These are phyloP conservation scores for Pterophyllum scalare DNA, from an alignment of 2,113 vertebrate species.

Conservation along the genomic window DNA sequence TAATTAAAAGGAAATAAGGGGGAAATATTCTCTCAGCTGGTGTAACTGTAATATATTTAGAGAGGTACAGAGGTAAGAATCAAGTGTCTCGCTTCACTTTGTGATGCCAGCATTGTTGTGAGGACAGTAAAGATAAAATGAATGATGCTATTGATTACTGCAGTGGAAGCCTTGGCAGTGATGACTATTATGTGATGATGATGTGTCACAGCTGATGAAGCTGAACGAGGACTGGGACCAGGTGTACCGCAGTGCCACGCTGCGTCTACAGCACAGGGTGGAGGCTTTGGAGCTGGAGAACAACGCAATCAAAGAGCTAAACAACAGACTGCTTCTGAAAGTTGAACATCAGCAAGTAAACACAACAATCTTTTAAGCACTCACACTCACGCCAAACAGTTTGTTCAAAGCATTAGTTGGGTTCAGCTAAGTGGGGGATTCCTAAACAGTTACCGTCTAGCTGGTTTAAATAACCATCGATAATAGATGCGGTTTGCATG, in stretches of 20 bases:
- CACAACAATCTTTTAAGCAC: background rate
- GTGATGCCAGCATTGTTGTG: background rate
- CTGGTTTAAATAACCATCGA: background rate
- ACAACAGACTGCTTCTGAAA: slow-evolving; percentile 79
- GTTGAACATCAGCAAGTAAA: slow-evolving; percentile 84
- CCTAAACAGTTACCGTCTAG: background rate
- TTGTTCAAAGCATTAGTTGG: background rate
- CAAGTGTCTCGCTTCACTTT: background rate
- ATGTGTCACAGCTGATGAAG: slow-evolving; percentile 83
- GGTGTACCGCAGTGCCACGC: slow-evolving; percentile 80
- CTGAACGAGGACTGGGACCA: slow-evolving; percentile 87
- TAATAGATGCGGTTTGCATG: background rate
- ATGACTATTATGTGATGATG: slow-evolving; percentile 26
- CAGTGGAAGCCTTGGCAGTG: background rate
- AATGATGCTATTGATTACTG: slow-evolving; percentile 4
- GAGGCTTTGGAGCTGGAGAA: slow-evolving; percentile 75
- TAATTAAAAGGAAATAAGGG: background rate
- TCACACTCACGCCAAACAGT: background rate
- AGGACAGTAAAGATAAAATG: background rate
- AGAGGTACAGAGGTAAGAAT: background rate
- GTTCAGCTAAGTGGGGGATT: too few species aligned
- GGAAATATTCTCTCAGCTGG: background rate
- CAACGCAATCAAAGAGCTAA: slow-evolving; percentile 75
- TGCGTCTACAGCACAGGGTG: slow-evolving; percentile 79
- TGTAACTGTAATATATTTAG: background rate